Percentiles rank a stretch among this genome's conserved stretches.
Conservation (phyloP, 2,797 vertebrate species). For the Poeciliopsis turneri region DNA sequence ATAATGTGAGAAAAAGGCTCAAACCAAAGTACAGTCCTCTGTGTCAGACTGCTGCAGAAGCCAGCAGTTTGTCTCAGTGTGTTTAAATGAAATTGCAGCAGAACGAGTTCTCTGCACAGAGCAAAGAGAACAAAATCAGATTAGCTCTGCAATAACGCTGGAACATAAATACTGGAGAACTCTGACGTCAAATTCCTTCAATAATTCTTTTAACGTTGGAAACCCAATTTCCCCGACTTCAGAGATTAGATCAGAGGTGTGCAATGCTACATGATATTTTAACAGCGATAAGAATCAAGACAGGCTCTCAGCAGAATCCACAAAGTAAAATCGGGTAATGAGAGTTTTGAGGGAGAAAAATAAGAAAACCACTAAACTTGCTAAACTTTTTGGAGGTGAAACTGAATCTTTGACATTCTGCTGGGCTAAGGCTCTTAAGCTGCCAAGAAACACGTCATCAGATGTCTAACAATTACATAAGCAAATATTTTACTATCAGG, state of each 20-base stretch:
- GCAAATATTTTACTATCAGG: background rate
- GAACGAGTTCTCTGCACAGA: conserved; percentile 14
- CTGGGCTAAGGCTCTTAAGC: background rate
- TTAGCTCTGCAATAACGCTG: conserved; percentile 38
- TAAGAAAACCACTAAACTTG: background rate
- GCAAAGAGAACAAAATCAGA: conserved; percentile 32
- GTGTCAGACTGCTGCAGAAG: background rate
- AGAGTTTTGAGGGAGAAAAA: background rate
- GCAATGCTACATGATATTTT: conserved; percentile 1
- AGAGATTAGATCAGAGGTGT: conserved; percentile 6
- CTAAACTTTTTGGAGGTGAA: background rate
- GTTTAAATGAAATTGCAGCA: conserved; percentile 50
- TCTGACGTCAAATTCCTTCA: conserved; percentile 19
- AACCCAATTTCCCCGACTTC: background rate
- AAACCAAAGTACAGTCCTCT: background rate
- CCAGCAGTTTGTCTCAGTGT: conserved; percentile 21
- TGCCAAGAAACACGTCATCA: background rate
- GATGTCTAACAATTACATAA: background rate
- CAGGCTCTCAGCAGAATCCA: background rate
- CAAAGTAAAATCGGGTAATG: conserved; percentile 1
- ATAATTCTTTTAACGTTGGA: conserved; percentile 10
- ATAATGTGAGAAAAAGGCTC: background rate
- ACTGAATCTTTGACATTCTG: background rate
- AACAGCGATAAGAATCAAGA: background rate
- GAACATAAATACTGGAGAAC: conserved; percentile 11